phyloP scores from a whole-genome alignment of 2,888 invertebrate genomes.

The Eupithecia subumbrata region DNA sequence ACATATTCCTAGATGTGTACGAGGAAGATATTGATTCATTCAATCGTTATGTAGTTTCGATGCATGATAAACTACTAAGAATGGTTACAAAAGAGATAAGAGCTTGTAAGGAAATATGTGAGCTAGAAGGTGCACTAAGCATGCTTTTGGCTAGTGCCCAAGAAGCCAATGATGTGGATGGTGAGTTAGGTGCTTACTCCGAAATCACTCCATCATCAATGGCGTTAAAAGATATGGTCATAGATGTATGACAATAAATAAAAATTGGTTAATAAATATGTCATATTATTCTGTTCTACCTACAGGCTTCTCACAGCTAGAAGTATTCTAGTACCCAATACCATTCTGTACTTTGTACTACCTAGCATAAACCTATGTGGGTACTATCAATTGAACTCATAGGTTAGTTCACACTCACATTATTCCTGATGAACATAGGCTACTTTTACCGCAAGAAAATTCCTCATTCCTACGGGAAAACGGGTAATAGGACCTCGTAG shows the following conservation, averaged over 20 bases:
- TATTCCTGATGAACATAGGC: no score
- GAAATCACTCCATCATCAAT: conserved; percentile 69
- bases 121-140: conserved; percentile 88
- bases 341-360: neutral
- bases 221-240: conserved; percentile 83
- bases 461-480: no score
- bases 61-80: conserved; percentile 85
- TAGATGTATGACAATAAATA: conserved; percentile 73
- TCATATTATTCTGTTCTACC: conserved; percentile 1
- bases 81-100: conserved; percentile 87
- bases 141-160: conserved; percentile 86
- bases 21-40: conserved; percentile 86
- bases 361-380: no score
- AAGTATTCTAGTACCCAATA: neutral
- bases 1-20: conserved; percentile 90
- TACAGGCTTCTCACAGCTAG: neutral
- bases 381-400: no score
- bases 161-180: conserved; percentile 69
- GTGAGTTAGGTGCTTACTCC: conserved; percentile 54
- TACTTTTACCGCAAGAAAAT: no score
- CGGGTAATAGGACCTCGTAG: no score
- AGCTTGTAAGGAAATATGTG: conserved; percentile 85
- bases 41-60: conserved; percentile 84
- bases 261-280: neutral
- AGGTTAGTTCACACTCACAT: no score